Evolutionary conservation across 1,140 invertebrate species (phyloP), one percentile per base, ranked within the genome.

Genomic region (Sarcophaga bullata): DNA sequence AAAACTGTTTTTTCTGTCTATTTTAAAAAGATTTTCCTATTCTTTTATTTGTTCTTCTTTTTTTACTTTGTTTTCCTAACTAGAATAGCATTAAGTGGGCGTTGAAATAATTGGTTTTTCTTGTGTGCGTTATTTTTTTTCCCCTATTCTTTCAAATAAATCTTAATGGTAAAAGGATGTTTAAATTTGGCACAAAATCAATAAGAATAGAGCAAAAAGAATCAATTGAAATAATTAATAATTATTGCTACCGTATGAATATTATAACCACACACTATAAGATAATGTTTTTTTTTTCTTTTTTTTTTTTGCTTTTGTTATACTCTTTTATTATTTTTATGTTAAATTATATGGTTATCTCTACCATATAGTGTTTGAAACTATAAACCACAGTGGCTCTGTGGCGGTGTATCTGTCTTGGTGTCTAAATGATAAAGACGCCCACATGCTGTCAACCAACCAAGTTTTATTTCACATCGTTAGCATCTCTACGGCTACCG

Each of bases 401-500:
- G 25, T 4, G 25, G 25, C 25, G 25, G 54, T 58, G 13, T 58
- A n/a, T 58, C 13, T 15, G 54, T 58, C 15, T 58, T 58, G 15
- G 54, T 58, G 54, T n/a, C 62, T 68, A 25, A 17, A 78, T 78
- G 49, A 78, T 50, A 25, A 78, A 50, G 75, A 78, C 75, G 75
- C 75, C 75, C 75, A 78, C 75, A 78, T 78, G 75, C 75, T 78
- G 75, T 78, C 75, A 78, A 17, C 75, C 48, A 78, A 78, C 48
- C 49, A 52, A 50, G 49, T 50, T 72, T 17, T 78, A 50, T 17
- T 50, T 50, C 75, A 78, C 75, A 78, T 78, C 49, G 75, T 78
- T 78, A 25, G 48, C 73, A 76, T 76, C 46, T 47, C 47, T 49
- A 76, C 73, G 48, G 73, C 73, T 25, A 19, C 75, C 75, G 19